phyloP scores from a whole-genome alignment of 2,888 invertebrate species.

The Polyploca ridens region DNA sequence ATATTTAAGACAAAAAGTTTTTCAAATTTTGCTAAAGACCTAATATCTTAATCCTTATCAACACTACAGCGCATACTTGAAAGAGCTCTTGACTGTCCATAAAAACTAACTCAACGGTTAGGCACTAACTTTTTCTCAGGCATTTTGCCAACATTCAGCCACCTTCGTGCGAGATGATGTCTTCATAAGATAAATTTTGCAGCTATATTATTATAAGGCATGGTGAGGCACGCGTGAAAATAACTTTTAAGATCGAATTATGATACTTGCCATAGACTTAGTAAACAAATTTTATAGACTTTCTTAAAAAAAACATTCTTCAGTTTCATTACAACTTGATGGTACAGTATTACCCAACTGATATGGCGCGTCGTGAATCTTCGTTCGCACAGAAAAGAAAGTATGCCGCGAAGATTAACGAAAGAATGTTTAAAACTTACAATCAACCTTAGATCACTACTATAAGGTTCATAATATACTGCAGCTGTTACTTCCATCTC shows the following conservation, averaged over 20 bases:
- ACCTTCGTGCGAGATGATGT: not conserved
- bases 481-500: no score
- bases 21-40: no score
- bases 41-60: no score
- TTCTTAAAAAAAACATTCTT: not conserved
- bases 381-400: no score
- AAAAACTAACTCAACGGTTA: not conserved
- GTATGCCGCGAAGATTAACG: no score
- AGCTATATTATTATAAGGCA: not conserved
- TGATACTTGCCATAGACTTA: not conserved
- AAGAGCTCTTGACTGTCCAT: not conserved
- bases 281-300: not conserved
- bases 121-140: not conserved
- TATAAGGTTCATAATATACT: no score
- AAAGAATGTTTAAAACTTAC: no score
- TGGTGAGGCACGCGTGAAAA: not conserved
- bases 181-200: not conserved
- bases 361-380: no score
- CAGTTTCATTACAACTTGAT: not conserved
- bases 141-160: not conserved
- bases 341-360: no score
- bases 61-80: no score
- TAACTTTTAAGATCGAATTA: slow-evolving; percentile 1
- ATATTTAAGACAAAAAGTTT: no score
- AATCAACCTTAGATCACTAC: no score